Conservation (phyloP, 2,888 invertebrate genomes). For the Parthenolecanium corni region DNA sequence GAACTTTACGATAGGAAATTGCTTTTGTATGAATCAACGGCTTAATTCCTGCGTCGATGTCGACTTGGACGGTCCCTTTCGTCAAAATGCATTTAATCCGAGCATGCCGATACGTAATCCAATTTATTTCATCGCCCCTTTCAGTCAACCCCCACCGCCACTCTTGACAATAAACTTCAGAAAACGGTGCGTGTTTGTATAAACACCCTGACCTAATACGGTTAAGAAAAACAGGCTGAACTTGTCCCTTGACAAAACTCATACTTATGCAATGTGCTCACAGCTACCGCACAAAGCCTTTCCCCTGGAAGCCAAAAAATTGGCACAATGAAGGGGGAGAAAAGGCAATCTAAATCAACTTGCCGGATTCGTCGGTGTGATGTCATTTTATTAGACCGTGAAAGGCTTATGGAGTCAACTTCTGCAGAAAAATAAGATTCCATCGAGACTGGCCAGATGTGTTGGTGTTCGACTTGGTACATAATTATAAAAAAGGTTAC, state of each 20-base stretch:
- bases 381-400: too few relatives aligned
- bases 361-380: too few relatives aligned
- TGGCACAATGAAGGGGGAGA: too few relatives aligned
- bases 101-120: slow-evolving; percentile 25
- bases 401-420: too few relatives aligned
- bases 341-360: too few relatives aligned
- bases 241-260: background rate
- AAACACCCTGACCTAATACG: slow-evolving; percentile 25
- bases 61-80: background rate
- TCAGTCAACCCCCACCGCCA: background rate
- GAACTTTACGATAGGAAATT: background rate
- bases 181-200: slow-evolving; percentile 15
- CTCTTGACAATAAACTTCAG: slow-evolving; percentile 4
- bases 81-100: slow-evolving; percentile 9
- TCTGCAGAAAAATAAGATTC: too few relatives aligned
- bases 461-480: too few relatives aligned
- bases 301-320: too few relatives aligned
- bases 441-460: too few relatives aligned
- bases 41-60: slow-evolving; percentile 9
- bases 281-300: too few relatives aligned
- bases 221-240: slow-evolving; percentile 17
- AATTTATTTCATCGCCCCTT: slow-evolving; percentile 6
- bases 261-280: too few relatives aligned
- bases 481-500: too few relatives aligned
- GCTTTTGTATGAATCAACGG: slow-evolving; percentile 26